Conservation (phyloP, 1,140 invertebrate genomes). For the Stratiolaelaps scimitus region DNA sequence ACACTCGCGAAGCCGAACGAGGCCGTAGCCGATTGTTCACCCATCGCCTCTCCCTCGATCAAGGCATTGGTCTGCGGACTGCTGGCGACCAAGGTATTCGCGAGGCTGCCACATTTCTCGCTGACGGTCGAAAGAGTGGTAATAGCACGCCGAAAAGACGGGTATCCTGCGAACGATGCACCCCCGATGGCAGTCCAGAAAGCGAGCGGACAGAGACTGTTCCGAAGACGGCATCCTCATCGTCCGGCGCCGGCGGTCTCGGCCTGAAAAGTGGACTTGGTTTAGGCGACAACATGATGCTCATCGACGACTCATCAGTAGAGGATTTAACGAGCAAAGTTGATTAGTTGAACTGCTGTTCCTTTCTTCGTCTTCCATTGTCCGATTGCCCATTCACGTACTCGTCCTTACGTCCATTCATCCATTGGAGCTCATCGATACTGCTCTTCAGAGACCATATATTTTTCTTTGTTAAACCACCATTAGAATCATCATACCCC, state of each 20-base stretch:
- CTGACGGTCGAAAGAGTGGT: neutral
- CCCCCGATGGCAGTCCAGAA: neutral
- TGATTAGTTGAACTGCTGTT: neutral
- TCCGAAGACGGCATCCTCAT: neutral
- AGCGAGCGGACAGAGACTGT: neutral
- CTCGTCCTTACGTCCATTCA: too few relatives aligned
- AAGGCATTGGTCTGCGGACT: neutral
- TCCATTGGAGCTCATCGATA: too few relatives aligned
- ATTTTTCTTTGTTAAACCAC: too few relatives aligned
- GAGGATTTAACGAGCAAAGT: neutral
- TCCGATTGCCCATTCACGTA: too few relatives aligned
- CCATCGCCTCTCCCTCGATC: slow-evolving; percentile 9
- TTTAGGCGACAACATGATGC: slow-evolving; percentile 18
- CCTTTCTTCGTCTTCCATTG: too few relatives aligned
- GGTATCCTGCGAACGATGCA: slow-evolving; percentile 14
- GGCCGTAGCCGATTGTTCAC: slow-evolving; percentile 2
- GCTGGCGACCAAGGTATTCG: neutral
- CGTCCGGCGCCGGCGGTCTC: neutral
- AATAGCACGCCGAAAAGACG: neutral
- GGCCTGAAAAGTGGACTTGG: neutral
- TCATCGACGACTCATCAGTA: slow-evolving; percentile 21
- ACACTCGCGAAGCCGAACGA: neutral
- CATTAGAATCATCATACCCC: too few relatives aligned
- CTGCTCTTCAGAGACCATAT: too few relatives aligned
- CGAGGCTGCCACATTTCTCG: neutral